Percentiles rank a stretch among this genome's conserved stretches.
phyloP scores from a whole-genome alignment of 2,113 vertebrate species.

The Elephas maximus region DNA sequence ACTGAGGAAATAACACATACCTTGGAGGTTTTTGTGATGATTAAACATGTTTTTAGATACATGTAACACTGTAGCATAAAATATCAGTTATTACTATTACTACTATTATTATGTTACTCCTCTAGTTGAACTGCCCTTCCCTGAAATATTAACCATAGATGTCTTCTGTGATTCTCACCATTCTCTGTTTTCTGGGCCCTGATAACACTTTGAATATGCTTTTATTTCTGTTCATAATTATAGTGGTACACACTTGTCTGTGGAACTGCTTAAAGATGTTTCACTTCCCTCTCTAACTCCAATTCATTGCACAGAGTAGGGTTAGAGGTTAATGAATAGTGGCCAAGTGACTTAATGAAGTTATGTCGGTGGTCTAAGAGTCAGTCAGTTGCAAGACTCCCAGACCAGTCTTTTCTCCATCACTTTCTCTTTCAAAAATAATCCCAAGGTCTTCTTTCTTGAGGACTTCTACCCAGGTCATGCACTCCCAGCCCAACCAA shows the following conservation, averaged over 20 bases:
- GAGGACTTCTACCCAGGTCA: not conserved
- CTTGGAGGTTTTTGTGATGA: not conserved
- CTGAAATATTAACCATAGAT: not conserved
- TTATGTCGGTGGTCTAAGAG: not conserved
- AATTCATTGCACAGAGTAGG: not conserved
- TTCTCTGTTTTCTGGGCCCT: not conserved
- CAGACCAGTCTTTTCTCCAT: not conserved
- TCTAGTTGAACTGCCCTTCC: not conserved
- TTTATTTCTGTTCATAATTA: not conserved
- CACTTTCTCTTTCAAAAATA: constrained; percentile 31
- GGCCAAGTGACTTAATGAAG: not conserved
- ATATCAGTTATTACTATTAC: not conserved
- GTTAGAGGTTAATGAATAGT: not conserved
- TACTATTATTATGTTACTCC: not conserved
- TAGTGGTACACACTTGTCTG: not conserved
- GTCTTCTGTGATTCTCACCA: not conserved
- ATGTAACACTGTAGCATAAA: not conserved
- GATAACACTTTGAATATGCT: not conserved
- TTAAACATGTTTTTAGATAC: not conserved
- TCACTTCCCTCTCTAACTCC: not conserved
- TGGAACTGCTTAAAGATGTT: not conserved
- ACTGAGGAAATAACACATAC: not conserved
- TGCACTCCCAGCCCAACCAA: not conserved
- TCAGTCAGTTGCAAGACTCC: constrained; percentile 31
- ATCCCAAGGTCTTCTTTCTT: not conserved